Percentiles rank a stretch among this genome's conserved stretches.
Evolutionary conservation across 2,888 invertebrate genomes (phyloP).

Genomic region (Apotomis capreana): DNA sequence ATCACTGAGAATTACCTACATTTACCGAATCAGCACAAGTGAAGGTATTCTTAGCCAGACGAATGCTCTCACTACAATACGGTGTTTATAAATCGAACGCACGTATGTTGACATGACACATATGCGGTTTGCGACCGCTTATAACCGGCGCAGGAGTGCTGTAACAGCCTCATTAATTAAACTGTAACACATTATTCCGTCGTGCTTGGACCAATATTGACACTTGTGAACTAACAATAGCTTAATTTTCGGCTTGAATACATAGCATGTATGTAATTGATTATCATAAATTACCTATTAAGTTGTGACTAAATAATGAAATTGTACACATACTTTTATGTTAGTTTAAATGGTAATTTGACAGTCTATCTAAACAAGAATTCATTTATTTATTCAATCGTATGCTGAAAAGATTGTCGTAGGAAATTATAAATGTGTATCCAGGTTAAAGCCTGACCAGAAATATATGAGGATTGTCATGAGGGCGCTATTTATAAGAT

Average conservation of each 20-base stretch:
- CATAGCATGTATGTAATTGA: neutral
- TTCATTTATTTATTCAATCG: too few relatives aligned
- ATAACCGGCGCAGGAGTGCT: conserved; percentile 50
- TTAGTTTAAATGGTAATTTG: too few relatives aligned
- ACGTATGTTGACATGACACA: conserved; percentile 43
- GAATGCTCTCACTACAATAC: conserved; percentile 59
- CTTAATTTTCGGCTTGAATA: neutral
- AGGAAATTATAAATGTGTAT: too few relatives aligned
- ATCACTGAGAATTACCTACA: neutral
- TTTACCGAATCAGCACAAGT: neutral
- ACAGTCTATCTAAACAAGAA: too few relatives aligned
- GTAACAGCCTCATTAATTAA: conserved; percentile 32
- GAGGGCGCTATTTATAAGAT: too few relatives aligned
- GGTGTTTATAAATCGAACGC: conserved; percentile 44
- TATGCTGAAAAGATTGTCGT: too few relatives aligned
- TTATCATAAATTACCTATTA: neutral
- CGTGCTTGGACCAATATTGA: conserved; percentile 10
- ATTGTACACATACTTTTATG: neutral
- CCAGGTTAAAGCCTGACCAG: too few relatives aligned
- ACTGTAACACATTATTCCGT: neutral
- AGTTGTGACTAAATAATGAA: neutral
- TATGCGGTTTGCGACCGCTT: conserved; percentile 48
- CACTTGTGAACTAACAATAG: neutral
- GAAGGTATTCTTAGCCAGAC: conserved; percentile 38
- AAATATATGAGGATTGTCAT: too few relatives aligned